Conservation (phyloP, 2,113 vertebrate genomes). For the Herpetotheres cachinnans region DNA sequence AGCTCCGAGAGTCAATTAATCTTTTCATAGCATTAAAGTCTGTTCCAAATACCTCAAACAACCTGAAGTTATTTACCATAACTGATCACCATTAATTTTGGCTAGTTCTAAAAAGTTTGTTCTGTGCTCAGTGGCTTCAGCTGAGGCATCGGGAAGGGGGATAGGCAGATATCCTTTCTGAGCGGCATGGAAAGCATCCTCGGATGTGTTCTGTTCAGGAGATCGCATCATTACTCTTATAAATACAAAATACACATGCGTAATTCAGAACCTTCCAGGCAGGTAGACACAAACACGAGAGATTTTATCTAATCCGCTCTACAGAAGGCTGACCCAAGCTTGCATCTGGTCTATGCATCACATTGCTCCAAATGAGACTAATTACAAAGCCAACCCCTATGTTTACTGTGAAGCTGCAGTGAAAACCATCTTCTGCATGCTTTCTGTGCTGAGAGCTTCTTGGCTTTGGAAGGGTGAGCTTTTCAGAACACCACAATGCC, state of each 20-base stretch:
- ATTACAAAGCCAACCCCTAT: not conserved
- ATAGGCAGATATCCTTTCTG: not conserved
- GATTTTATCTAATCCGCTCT: not conserved
- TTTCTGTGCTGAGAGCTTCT: not conserved
- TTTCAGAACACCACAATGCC: not conserved
- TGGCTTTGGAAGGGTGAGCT: not conserved
- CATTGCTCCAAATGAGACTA: not conserved
- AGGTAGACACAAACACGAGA: not conserved
- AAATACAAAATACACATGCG: not conserved
- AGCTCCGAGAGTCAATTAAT: not conserved
- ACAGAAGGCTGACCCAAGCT: not conserved
- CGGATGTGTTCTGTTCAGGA: not conserved
- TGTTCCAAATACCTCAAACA: not conserved
- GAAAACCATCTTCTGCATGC: not conserved
- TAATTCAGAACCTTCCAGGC: not conserved
- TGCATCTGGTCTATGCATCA: too few relatives aligned
- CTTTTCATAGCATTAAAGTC: not conserved
- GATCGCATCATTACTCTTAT: not conserved
- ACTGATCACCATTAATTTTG: not conserved
- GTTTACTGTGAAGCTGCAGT: not conserved
- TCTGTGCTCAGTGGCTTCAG: not conserved
- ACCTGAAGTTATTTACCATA: not conserved
- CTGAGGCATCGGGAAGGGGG: too few relatives aligned
- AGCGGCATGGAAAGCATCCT: not conserved
- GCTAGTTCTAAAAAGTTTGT: not conserved